Evolutionary conservation across 1,140 invertebrate species (phyloP).

Genomic region (Drosophila melanogaster): DNA sequence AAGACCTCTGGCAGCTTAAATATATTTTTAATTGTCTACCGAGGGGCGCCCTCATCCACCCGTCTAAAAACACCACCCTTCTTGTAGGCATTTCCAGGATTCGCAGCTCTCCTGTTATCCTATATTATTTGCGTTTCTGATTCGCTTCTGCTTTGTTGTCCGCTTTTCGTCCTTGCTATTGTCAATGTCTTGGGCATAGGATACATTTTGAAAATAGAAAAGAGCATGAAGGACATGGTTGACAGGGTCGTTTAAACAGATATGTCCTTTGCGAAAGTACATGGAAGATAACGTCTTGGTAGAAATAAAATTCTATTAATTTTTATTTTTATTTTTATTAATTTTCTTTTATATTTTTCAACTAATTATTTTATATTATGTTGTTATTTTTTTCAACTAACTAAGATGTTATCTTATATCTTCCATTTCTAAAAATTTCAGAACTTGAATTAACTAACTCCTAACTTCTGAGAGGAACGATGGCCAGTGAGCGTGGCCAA

Average conservation of each 20-base stretch:
- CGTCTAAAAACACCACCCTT: constrained; percentile 15
- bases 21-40: constrained; percentile 79
- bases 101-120: constrained; percentile 45
- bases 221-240: constrained; percentile 13
- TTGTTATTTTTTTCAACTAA: no score
- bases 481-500: constrained; percentile 65
- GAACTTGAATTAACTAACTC: no score
- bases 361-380: no score
- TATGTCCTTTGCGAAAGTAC: not conserved
- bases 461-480: constrained; percentile 15
- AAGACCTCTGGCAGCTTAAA: constrained; percentile 63
- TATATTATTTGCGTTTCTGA: constrained; percentile 68
- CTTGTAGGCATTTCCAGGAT: constrained; percentile 16
- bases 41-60: constrained; percentile 31
- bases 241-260: constrained; percentile 41
- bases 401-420: no score
- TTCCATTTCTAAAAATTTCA: no score
- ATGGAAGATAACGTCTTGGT: not conserved
- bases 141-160: constrained; percentile 64
- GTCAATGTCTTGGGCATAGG: constrained; percentile 31
- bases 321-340: no score
- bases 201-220: constrained; percentile 44
- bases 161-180: constrained; percentile 2
- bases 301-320: no score
- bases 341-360: no score